Percentiles rank a stretch among this genome's conserved stretches.
Evolutionary conservation across 1,140 invertebrate species (phyloP).

Genomic region (Cyrtorhinus lividipennis): DNA sequence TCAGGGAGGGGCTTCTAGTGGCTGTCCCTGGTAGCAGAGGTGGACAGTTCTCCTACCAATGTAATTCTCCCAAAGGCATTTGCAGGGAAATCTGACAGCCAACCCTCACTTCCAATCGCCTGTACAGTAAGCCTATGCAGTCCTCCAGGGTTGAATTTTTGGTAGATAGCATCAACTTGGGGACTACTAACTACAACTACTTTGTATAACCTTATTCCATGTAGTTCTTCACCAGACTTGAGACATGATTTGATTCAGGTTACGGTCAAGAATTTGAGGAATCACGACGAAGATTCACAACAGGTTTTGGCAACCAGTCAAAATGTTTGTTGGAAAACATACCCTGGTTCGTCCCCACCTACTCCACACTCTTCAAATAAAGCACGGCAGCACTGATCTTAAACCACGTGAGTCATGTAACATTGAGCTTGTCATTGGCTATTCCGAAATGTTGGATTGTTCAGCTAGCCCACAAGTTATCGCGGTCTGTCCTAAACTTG

Average conservation of each 20-base stretch:
- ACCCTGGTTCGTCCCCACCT: constrained; percentile 89
- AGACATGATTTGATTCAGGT: constrained; percentile 29
- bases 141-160: no score
- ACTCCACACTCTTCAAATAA: constrained; percentile 74
- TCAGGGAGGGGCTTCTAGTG: no score
- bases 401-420: constrained; percentile 47
- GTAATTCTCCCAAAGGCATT: no score
- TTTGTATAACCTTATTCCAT: neutral
- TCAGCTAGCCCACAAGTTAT: neutral
- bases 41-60: no score
- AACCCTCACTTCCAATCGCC: no score
- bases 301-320: constrained; percentile 51
- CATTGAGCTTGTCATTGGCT: no score
- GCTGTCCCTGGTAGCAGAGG: no score
- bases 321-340: constrained; percentile 60
- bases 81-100: no score
- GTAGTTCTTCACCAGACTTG: neutral
- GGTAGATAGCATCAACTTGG: no score
- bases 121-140: no score
- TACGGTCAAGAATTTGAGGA: constrained; percentile 61
- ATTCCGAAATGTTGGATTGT: no score
- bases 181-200: no score
- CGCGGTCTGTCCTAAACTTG: neutral
- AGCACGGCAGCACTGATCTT: constrained; percentile 38
- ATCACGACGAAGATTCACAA: constrained; percentile 69